phyloP scores from a whole-genome alignment of 2,888 invertebrate species.

The Polia nebulosa region DNA sequence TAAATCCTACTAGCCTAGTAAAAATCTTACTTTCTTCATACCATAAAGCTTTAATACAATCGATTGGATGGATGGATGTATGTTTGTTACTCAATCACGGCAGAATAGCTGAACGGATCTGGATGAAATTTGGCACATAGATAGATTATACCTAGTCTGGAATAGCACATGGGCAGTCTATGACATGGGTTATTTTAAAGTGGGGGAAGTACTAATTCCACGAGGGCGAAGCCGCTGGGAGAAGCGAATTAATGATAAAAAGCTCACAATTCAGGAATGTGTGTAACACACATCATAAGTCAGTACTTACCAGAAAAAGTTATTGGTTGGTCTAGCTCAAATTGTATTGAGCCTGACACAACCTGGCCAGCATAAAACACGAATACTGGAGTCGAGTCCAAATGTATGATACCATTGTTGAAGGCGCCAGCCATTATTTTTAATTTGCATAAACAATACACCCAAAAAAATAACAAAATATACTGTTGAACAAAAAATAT shows the following conservation, averaged over 20 bases:
- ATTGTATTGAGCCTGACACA: slow-evolving; percentile 74
- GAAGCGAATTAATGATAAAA: not conserved
- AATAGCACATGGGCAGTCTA: not conserved
- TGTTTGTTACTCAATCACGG: not conserved
- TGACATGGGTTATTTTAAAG: too few relatives aligned
- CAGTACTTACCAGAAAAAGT: slow-evolving; percentile 72
- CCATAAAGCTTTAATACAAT: too few relatives aligned
- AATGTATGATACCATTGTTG: slow-evolving; percentile 70
- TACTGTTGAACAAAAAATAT: not conserved
- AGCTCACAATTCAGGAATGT: not conserved
- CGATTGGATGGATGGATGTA: not conserved
- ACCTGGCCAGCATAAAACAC: slow-evolving; percentile 81
- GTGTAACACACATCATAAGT: not conserved
- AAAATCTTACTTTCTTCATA: too few relatives aligned
- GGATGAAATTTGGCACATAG: not conserved
- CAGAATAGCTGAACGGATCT: not conserved
- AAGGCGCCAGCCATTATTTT: slow-evolving; percentile 67
- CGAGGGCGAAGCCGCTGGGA: not conserved
- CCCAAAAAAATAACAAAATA: slow-evolving; percentile 13
- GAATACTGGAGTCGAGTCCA: slow-evolving; percentile 70
- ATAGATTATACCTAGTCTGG: not conserved
- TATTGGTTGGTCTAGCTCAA: slow-evolving; percentile 71
- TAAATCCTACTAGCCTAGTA: too few relatives aligned
- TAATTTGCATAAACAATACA: slow-evolving; percentile 15
- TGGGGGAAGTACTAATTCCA: too few relatives aligned